Evolutionary conservation across 2,888 invertebrate genomes (phyloP).

Genomic region (Drosophila monieri): DNA sequence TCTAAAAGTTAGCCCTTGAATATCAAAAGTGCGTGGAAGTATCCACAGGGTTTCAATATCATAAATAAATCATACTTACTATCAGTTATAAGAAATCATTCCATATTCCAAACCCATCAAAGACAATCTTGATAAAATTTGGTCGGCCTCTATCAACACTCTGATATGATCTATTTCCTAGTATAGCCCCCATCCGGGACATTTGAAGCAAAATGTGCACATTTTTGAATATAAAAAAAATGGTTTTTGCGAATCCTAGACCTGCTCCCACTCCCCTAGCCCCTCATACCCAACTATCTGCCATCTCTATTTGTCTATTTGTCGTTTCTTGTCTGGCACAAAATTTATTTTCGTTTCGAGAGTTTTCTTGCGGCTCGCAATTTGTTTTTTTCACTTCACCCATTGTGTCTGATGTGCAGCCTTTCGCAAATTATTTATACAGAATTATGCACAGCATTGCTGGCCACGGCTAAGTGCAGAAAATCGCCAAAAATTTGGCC

Average conservation of each 20-base stretch:
- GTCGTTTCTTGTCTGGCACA: slow-evolving; percentile 29
- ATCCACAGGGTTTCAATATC: neutral
- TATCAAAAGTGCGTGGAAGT: neutral
- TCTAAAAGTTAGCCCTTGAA: neutral
- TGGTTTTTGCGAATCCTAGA: slow-evolving; percentile 16
- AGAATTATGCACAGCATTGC: slow-evolving; percentile 47
- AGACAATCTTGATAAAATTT: neutral
- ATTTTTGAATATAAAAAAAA: slow-evolving; percentile 54
- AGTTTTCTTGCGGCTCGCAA: slow-evolving; percentile 15
- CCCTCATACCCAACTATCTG: neutral
- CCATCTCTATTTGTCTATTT: slow-evolving; percentile 20
- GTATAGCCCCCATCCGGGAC: slow-evolving; percentile 38
- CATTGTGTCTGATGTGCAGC: slow-evolving; percentile 56
- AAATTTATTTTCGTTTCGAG: slow-evolving; percentile 54
- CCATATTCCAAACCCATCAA: neutral
- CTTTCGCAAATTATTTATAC: slow-evolving; percentile 60
- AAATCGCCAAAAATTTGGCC: slow-evolving; percentile 48
- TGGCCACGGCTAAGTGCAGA: slow-evolving; percentile 60
- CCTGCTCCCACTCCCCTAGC: neutral
- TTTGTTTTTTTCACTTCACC: slow-evolving; percentile 35
- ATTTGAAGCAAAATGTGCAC: slow-evolving; percentile 65
- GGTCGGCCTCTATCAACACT: neutral
- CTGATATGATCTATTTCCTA: slow-evolving; percentile 8
- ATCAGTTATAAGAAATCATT: neutral
- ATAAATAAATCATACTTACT: too few relatives aligned